Evolutionary conservation across 1,140 invertebrate species (phyloP).

Genomic region (Cherax destructor): DNA sequence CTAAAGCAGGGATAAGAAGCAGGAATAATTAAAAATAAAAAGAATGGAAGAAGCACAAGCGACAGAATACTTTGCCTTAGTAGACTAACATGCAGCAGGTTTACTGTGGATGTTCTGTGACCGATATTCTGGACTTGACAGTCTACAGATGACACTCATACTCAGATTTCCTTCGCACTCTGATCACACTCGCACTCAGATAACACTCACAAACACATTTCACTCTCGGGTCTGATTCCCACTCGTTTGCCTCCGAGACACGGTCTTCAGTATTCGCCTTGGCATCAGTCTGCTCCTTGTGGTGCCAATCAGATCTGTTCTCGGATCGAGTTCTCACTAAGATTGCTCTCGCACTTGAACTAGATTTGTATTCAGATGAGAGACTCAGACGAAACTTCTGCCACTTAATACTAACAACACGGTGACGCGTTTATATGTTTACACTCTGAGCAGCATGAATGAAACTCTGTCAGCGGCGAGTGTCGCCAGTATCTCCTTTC

Average conservation of each 20-base stretch:
- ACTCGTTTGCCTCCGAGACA: no score
- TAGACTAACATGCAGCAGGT: not conserved
- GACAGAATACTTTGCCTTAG: not conserved
- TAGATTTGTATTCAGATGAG: not conserved
- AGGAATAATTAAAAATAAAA: not conserved
- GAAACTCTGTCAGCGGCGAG: no score
- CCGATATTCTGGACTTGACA: not conserved
- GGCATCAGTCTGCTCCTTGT: no score
- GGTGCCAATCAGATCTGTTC: not conserved
- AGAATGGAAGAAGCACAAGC: not conserved
- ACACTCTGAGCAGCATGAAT: not conserved
- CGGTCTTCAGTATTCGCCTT: no score
- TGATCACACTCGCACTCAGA: no score
- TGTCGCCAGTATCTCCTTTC: no score
- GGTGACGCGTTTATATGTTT: not conserved
- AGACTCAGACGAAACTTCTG: not conserved
- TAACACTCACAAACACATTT: no score
- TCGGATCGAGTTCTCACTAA: not conserved
- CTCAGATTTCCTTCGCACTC: no score
- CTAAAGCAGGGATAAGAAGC: slow-evolving; percentile 20
- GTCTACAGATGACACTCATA: no score
- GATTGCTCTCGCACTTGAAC: not conserved
- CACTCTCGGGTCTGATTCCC: no score
- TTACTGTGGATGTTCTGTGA: not conserved
- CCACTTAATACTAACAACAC: not conserved